Evolutionary conservation across 2,113 vertebrate genomes (phyloP).

Genomic region (Struthio camelus): DNA sequence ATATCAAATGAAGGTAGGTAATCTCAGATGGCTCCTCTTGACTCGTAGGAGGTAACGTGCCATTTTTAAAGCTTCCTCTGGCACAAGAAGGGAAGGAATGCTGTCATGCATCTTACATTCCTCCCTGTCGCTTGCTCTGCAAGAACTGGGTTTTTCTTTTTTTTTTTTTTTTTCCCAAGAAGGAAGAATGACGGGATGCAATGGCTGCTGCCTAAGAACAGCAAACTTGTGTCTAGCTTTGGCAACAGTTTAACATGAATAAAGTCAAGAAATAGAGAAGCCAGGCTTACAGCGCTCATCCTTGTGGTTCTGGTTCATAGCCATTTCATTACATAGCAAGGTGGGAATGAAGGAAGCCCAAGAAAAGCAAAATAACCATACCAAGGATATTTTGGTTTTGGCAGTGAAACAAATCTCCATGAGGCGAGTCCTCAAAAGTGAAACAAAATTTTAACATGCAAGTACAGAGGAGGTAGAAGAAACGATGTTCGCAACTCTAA

Average conservation of each 20-base stretch:
- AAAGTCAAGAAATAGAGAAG: not conserved
- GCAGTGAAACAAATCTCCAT: not conserved
- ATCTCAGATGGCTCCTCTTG: not conserved
- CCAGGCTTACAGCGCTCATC: not conserved
- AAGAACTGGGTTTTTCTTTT: constrained; percentile 19
- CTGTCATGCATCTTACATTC: not conserved
- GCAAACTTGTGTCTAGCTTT: not conserved
- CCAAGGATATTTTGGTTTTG: not conserved
- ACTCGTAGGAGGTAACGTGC: not conserved
- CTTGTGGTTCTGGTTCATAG: not conserved
- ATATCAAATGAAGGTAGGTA: not conserved
- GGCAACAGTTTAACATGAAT: not conserved
- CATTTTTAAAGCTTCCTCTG: not conserved
- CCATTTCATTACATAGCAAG: not conserved
- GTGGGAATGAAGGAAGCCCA: not conserved
- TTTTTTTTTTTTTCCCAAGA: constrained; percentile 29
- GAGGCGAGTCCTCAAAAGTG: not conserved
- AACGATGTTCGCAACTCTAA: not conserved
- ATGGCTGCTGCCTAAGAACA: not conserved
- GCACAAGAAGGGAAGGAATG: not conserved
- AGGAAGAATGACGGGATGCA: not conserved
- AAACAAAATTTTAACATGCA: not conserved
- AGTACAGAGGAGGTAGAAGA: not conserved
- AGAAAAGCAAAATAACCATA: not conserved
- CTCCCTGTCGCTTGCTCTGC: not conserved